Percentiles rank a stretch among this genome's conserved stretches.
phyloP scores from a whole-genome alignment of 2,888 invertebrate genomes.

The Phaonia tiefii region DNA sequence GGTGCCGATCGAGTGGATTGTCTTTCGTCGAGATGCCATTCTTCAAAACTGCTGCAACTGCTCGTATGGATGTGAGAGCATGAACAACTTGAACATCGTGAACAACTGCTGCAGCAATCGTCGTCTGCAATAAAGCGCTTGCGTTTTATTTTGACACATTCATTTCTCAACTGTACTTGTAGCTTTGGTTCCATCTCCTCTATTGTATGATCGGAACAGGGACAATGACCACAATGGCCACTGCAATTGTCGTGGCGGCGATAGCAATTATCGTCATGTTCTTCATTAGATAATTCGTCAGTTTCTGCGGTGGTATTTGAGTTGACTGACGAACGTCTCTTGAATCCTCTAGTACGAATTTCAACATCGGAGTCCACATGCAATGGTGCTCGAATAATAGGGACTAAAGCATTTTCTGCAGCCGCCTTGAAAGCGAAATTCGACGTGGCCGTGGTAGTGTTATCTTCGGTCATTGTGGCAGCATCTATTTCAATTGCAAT shows the following conservation, averaged over 20 bases:
- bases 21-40: constrained; percentile 68
- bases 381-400: constrained; percentile 73
- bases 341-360: constrained; percentile 53
- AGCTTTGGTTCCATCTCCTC: background rate
- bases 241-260: background rate
- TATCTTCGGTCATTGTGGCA: constrained; percentile 77
- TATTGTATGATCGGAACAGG: constrained; percentile 40
- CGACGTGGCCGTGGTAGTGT: constrained; percentile 76
- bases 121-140: constrained; percentile 73
- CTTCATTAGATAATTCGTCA: constrained; percentile 74
- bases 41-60: constrained; percentile 75
- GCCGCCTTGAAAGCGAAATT: constrained; percentile 76
- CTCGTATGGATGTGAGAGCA: constrained; percentile 72
- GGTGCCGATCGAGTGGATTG: constrained; percentile 49
- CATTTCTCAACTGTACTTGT: constrained; percentile 70
- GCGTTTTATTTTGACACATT: constrained; percentile 76
- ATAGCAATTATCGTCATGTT: constrained; percentile 71
- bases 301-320: constrained; percentile 76
- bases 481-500: constrained; percentile 79
- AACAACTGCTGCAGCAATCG: constrained; percentile 70
- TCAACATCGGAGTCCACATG: constrained; percentile 68
- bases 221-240: constrained; percentile 45
- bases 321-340: constrained; percentile 71
- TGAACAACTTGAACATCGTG: constrained; percentile 76
- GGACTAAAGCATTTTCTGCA: constrained; percentile 67